Evolutionary conservation across 2,113 vertebrate genomes (phyloP), one percentile per base, ranked within the genome.

Genomic region (Scartelaos histophorus): DNA sequence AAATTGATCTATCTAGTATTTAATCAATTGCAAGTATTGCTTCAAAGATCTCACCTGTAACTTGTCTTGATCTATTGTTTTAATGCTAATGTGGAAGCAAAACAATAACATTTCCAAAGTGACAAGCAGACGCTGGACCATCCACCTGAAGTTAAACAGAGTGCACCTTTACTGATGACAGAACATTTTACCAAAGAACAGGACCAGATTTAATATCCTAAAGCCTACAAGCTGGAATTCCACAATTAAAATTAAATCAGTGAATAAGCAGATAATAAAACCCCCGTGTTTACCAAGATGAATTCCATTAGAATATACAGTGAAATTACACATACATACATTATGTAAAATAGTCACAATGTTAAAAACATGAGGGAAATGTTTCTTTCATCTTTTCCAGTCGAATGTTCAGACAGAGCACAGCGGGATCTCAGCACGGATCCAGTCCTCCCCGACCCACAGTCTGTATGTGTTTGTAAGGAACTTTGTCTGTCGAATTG

Each of bases 401-500:
- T 95, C 94, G 15, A 96, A 96, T 81, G 89, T 95, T 77, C 96
- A 98, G 75, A 91, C 94, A 58, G 96, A 98, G 70, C 92, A 93
- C 87, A 96, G 95, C 0, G 95, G 93, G 19, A 94, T 93, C 0
- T 97, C 94, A 11, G 95, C 96, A 15, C 91, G 97, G 17, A 93
- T 96, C 85, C 95, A 96, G 66, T 95, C 95, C 2, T 98, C 97
- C 7, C 98, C 98, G 38, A 98, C 97, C 0, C 95, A 99, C 92
- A 98, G 97, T 83, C 94, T 99, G 0, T 99, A 98, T 0, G 98
- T 99, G 29, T 98, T 98, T 15, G 95, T 99, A 84, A 91, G 97
- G 70, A 99, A 99, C 88, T 99, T 99, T 79, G 97, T 99, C 15
- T 99, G 97, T 82, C 93, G 96, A 49, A 98, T 99, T 21, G 97